These are phyloP conservation scores for Antennarius striatus DNA, from an alignment of 2,113 vertebrate species.

Conservation along the genomic window DNA sequence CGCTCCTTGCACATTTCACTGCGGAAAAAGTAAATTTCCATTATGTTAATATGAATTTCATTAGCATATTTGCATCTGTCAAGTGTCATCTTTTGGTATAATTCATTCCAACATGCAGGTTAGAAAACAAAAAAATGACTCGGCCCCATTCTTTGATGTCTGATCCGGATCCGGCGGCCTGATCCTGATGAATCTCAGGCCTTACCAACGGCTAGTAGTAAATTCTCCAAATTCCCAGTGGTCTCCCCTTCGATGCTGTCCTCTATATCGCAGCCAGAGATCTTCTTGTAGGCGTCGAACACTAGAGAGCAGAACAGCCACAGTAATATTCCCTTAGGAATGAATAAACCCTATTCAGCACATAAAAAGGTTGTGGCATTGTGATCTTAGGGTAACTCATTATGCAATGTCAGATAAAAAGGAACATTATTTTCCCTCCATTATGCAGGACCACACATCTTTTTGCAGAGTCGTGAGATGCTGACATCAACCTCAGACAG, in stretches of 20 bases:
- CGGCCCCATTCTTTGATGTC: no score
- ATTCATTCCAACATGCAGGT: slow-evolving; percentile 10
- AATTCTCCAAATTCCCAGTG: slow-evolving; percentile 87
- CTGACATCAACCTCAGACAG: no score
- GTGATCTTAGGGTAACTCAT: no score
- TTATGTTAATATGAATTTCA: not conserved
- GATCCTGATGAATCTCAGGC: not conserved
- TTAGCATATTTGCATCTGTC: not conserved
- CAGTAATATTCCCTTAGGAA: not conserved
- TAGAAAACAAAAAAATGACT: not conserved
- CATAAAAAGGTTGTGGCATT: not conserved
- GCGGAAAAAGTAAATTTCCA: slow-evolving; percentile 26
- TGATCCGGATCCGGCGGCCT: not conserved
- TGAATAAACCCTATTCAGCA: not conserved
- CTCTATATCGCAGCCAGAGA: slow-evolving; percentile 90
- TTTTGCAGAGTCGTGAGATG: no score
- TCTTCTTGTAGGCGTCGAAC: slow-evolving; percentile 92
- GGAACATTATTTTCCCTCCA: no score
- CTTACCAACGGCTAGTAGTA: slow-evolving; percentile 92
- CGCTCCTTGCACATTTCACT: slow-evolving; percentile 89
- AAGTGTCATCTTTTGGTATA: not conserved
- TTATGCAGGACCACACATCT: no score
- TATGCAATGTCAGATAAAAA: no score
- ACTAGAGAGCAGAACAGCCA: slow-evolving; percentile 74
- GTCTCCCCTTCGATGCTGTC: slow-evolving; percentile 92